phyloP scores from a whole-genome alignment of 2,797 vertebrate species.

The Paramormyrops hopkinsi region DNA sequence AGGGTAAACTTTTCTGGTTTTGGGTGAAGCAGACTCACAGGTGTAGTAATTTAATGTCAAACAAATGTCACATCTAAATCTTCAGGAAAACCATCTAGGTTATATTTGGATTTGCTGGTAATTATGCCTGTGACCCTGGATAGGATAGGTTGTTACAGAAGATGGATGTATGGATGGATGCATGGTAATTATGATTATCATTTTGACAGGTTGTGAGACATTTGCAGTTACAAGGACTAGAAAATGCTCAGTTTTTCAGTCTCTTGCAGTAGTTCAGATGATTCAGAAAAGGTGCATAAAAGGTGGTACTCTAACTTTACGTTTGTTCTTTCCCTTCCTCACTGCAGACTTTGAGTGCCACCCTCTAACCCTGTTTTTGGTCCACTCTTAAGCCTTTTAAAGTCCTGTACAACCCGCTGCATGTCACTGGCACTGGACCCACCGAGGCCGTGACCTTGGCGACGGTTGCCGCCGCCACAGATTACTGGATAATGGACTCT shows the following conservation, averaged over 20 bases:
- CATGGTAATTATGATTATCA: not conserved
- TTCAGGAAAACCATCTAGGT: not conserved
- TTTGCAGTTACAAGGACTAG: not conserved
- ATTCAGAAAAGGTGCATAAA: not conserved
- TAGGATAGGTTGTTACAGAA: not conserved
- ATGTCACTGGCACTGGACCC: conserved; percentile 55
- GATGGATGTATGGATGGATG: not conserved
- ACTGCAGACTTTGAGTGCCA: not conserved
- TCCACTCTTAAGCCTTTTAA: conserved; percentile 44
- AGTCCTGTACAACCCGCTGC: conserved; percentile 55
- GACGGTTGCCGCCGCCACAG: conserved; percentile 42
- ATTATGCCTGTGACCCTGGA: not conserved
- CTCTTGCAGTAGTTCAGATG: not conserved
- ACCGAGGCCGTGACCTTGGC: conserved; percentile 53
- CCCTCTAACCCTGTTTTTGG: conserved; percentile 40
- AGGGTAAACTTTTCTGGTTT: not conserved
- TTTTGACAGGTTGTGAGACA: not conserved
- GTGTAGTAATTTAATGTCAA: not conserved
- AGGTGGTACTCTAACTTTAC: not conserved
- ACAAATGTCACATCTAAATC: not conserved
- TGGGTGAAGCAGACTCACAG: not conserved
- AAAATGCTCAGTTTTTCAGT: not conserved
- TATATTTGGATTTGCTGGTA: not conserved
- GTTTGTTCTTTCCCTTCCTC: not conserved
- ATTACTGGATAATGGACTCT: conserved; percentile 61